A percentile compares a stretch with the other conserved stretches of the same genome.
Evolutionary conservation across 2,797 vertebrate species (phyloP).

Genomic region (Furcifer pardalis): DNA sequence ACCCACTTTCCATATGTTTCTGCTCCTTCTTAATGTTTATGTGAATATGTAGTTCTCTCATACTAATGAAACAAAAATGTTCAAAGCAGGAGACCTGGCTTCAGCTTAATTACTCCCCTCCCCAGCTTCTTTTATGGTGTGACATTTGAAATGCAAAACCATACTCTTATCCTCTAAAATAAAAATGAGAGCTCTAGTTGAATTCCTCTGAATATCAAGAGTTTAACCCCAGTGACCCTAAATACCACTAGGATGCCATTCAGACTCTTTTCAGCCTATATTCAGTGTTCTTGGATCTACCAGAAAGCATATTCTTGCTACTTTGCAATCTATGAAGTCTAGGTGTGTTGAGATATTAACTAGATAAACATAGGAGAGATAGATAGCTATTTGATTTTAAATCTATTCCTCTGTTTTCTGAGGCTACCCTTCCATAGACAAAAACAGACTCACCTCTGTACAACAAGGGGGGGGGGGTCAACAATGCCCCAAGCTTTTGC

Average conservation of each 20-base stretch:
- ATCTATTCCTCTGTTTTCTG: too few species aligned
- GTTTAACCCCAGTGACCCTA: not conserved
- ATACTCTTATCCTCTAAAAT: not conserved
- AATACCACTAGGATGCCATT: not conserved
- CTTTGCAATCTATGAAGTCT: not conserved
- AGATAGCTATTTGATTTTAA: too few species aligned
- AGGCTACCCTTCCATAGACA: too few species aligned
- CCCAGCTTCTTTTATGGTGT: not conserved
- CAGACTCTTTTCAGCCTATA: not conserved
- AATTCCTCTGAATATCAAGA: not conserved
- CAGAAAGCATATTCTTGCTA: not conserved
- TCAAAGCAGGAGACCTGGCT: constrained; percentile 30
- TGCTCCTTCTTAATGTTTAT: constrained; percentile 37
- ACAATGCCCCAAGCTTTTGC: too few species aligned
- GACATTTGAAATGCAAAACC: not conserved
- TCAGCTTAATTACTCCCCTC: constrained; percentile 32
- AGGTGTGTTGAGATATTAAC: not conserved
- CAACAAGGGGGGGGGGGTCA: too few species aligned
- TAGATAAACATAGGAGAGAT: too few species aligned
- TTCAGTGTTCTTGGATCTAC: not conserved
- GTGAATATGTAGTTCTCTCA: constrained; percentile 21
- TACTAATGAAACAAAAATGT: constrained; percentile 37
- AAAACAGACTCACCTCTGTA: too few species aligned
- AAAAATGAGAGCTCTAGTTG: not conserved
- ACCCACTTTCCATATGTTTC: constrained; percentile 21